Percentiles rank a stretch among this genome's conserved stretches.
Evolutionary conservation across 1,140 invertebrate species (phyloP).

Genomic region (Drosophila orosa): DNA sequence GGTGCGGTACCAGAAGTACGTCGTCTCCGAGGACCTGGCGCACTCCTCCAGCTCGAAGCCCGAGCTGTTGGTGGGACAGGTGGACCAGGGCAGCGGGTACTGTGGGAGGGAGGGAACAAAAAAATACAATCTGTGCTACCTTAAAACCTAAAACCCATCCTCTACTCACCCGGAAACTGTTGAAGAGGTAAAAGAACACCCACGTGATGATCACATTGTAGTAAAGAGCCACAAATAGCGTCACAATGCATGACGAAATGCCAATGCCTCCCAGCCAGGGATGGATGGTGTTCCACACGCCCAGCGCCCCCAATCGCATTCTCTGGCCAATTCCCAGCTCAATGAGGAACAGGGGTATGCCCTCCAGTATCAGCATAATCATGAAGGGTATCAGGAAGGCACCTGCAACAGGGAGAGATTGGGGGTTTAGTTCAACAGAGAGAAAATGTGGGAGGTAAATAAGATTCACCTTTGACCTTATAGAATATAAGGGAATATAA

Average conservation of each 20-base stretch:
- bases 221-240: conserved; percentile 96
- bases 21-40: conserved; percentile 92
- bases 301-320: conserved; percentile 94
- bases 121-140: background rate
- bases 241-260: conserved; percentile 95
- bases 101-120: conserved; percentile 53
- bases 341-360: conserved; percentile 96
- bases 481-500: background rate
- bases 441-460: background rate
- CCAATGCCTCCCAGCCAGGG: conserved; percentile 96
- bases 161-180: conserved; percentile 91
- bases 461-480: too few species aligned
- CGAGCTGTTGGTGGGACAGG: conserved; percentile 90
- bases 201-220: conserved; percentile 99
- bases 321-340: conserved; percentile 97
- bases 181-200: conserved; percentile 98
- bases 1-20: conserved; percentile 95
- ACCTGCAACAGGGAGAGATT: conserved; percentile 86
- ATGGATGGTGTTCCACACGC: conserved; percentile 97
- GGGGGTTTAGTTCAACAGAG: background rate
- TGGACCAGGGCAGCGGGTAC: conserved; percentile 92
- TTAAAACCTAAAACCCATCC: background rate
- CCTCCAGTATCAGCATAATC: conserved; percentile 96
- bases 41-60: conserved; percentile 90
- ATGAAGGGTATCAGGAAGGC: conserved; percentile 98